Evolutionary conservation across 2,113 vertebrate genomes (phyloP).

Genomic region (Elephas maximus): DNA sequence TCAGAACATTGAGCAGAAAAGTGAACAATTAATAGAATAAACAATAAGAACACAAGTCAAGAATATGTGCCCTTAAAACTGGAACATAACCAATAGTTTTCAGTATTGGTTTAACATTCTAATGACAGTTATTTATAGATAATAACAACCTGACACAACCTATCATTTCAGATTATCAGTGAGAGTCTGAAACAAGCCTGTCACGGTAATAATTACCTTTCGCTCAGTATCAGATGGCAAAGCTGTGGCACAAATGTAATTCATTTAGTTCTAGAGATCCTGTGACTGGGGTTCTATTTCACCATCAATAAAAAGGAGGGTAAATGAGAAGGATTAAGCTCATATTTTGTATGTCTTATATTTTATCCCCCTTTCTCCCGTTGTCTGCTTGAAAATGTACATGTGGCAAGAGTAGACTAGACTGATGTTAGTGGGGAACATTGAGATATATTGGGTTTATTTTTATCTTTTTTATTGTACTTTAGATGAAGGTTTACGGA

Average conservation of each 20-base stretch:
- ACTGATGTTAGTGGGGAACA: background rate
- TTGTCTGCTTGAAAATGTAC: background rate
- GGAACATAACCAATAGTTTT: background rate
- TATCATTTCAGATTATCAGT: background rate
- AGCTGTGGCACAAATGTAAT: background rate
- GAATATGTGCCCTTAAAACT: background rate
- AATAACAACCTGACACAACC: background rate
- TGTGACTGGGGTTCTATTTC: background rate
- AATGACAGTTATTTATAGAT: background rate
- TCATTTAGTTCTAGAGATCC: background rate
- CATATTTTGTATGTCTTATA: background rate
- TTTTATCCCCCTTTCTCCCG: background rate
- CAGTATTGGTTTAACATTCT: background rate
- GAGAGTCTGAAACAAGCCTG: background rate
- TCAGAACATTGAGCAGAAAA: background rate
- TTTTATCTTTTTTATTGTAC: background rate
- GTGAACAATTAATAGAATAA: background rate
- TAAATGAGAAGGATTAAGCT: background rate
- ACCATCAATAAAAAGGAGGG: background rate
- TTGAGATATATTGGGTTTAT: background rate
- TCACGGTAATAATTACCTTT: slow-evolving; percentile 11
- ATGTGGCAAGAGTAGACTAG: background rate
- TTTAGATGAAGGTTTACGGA: too few species aligned
- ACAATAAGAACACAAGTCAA: background rate
- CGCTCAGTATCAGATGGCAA: background rate